Evolutionary conservation across 2,888 invertebrate species (phyloP), one percentile per base, ranked within the genome.

Genomic region (Cylindroiulus punctatus): DNA sequence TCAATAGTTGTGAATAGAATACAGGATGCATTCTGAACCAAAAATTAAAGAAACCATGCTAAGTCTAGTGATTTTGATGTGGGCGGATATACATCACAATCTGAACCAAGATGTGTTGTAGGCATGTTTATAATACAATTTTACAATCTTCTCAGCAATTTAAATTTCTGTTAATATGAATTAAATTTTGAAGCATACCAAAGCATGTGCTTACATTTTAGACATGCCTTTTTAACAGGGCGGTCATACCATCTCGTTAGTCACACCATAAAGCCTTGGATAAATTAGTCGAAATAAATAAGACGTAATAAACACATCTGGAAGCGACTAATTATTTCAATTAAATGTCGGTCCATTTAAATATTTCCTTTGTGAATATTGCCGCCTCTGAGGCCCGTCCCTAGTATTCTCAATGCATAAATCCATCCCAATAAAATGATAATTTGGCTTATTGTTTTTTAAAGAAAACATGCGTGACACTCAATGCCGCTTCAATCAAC

Each of bases 261-360:
- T 52, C 52, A 7, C n/a, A 52, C 19, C 52, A 52, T 52, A 52
- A 52, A 19, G 14, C 12, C 52, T 12, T 52, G 52, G 17, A n/a
- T n/a, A n/a, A 10, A 5, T 52, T 52, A 26, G 0, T 65, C 10
- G 14, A 30, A 76, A 76, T 76, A 76, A 14, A 12, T 30, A 76
- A 12, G 26, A 26, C 65, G 26, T 65, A 12, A 44, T 44, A 12
- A 44, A 44, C 44, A 26, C 76, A 76, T 30, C 17, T 26, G 76
- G 76, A 22, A 76, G 30, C 26, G 76, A 22, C 76, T 76, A 76
- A 30, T 76, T 76, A 44, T 52, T 52, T n/a, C 76, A 30, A 76
- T 76, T 76, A 76, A 76, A 30, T 30, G 30, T 76, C 76, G 76
- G 76, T 30, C 76, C 30, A 30, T 30, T 76, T 76, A 26, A 65